phyloP scores from a whole-genome alignment of 2,888 invertebrate species.

The Rutpela maculata region DNA sequence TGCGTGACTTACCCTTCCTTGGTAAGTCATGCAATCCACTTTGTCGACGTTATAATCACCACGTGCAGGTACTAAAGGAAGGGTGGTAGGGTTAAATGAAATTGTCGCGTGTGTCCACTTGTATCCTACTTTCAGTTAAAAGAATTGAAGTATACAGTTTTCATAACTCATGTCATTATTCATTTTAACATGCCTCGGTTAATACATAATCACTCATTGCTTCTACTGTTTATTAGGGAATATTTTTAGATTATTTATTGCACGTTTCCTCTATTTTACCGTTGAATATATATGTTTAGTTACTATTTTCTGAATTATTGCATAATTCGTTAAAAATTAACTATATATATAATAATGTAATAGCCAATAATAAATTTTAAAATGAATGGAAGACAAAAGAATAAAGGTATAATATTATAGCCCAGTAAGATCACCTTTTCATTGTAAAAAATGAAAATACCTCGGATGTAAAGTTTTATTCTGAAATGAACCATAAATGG shows the following conservation, averaged over 20 bases:
- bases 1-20: conserved; percentile 29
- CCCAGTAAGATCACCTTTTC: too few relatives aligned
- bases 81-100: conserved; percentile 40
- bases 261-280: too few relatives aligned
- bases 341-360: too few relatives aligned
- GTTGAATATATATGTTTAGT: too few relatives aligned
- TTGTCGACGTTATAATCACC: conserved; percentile 42
- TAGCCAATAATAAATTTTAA: too few relatives aligned
- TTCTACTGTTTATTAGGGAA: not conserved
- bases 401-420: too few relatives aligned
- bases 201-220: not conserved
- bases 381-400: too few relatives aligned
- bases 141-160: conserved; percentile 4
- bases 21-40: conserved; percentile 32
- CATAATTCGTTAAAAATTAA: too few relatives aligned
- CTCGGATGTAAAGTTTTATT: too few relatives aligned
- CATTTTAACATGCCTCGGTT: conserved; percentile 18
- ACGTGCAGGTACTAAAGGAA: conserved; percentile 54
- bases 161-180: conserved; percentile 17
- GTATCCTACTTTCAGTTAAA: not conserved
- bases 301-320: too few relatives aligned
- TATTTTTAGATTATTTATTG: not conserved
- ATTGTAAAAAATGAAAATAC: too few relatives aligned
- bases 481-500: too few relatives aligned
- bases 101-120: conserved; percentile 54